Base-by-base conservation (phyloP, 1,140 invertebrate genomes). In the Maconellicoccus hirsutus region DNA sequence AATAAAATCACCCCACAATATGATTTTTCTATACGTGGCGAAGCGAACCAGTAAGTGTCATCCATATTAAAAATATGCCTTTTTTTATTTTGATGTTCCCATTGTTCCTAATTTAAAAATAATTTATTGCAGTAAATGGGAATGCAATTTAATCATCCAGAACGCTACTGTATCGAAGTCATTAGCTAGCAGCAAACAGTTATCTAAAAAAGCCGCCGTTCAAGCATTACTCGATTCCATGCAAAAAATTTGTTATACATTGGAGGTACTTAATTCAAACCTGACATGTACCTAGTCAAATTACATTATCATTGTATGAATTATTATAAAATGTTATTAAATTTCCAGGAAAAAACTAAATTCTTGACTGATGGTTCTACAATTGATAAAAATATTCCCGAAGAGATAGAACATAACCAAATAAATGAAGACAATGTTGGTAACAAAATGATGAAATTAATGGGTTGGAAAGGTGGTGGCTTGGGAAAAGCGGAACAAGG, bases 391-490 rank as follows among this genome's bases (percentile, higher is more conserved):
- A 42, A 70, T 42, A 12, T 39, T 2, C 27, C n/a, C 16, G 33
- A 22, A 19, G 27, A 25, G 2, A 0, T 19, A 59, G 22, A 69
- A 69, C 1, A 4, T 69, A 4, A 61, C 7, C 14, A 52, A 39
- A 26, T 21, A 6, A 59, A 69, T 25, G 38, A 70, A 22, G 19
- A 70, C 27, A 59, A 27, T 27, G 66, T 72, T 26, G 72, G 70
- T n/a, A 73, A 39, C 38, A 73, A 73, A 71, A 38, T 73, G 26
- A 38, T 73, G 25, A 71, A 71, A 71, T 25, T 73, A 59, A 73
- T 73, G 72, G 72, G 72, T 23, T 73, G 72, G 72, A 69, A 26
- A 23, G 72, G 72, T 16, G 72, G 72, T 22, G 72, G 72, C 8
- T 26, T 73, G 8, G 72, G 72, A 42, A 73, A 73, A 69, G 39